Base-by-base conservation (phyloP, 2,888 invertebrate genomes). In the Thelaira solivaga region DNA sequence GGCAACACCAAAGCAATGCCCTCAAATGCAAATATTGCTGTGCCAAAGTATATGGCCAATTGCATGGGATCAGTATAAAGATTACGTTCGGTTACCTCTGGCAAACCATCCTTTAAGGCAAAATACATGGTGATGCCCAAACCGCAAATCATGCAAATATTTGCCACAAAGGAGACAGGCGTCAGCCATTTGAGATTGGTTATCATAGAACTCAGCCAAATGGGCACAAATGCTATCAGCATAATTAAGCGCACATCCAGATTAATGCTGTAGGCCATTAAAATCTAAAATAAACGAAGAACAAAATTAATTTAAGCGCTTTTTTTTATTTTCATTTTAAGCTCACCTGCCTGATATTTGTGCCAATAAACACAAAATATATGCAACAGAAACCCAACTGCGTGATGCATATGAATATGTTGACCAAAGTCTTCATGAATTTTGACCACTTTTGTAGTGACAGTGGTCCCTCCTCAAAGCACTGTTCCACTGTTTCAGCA, bases 331-430 rank as follows among this genome's bases (percentile, higher is more conserved):
- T n/a, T 31, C 11, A 36, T 13, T 39, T 16, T 22, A 36, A 45
- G 7, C 84, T 83, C 76, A 94, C 95, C 92, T 94, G 92, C 89
- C 94, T 91, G 76, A 96, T 88, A 88, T 96, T 97, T 79, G 93
- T 93, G 10, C 97, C 94, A 82, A 98, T 95, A 88, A 98, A 98
- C 16, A 98, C 96, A 84, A 98, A 95, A 89, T 99, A 99, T 26
- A 98, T 96, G 88, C 97, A 98, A 89, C 99, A 99, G 90, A 99
- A 98, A 76, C 99, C 99, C 77, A 99, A 91, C 90, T 99, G 99
- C n/a, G 98, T 98, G 71, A 97, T 91, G 88, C 97, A 95, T 65
- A 99, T 92, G 90, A 97, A 97, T 11, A 92, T 85, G 89, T 97
- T 96, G 77, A 98, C 95, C 69, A 93, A 84, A 31, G 90, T 90